A percentile compares a stretch with the other conserved stretches of the same genome.
phyloP scores from a whole-genome alignment of 2,888 invertebrate genomes.

The Pyrrhosoma nymphula region DNA sequence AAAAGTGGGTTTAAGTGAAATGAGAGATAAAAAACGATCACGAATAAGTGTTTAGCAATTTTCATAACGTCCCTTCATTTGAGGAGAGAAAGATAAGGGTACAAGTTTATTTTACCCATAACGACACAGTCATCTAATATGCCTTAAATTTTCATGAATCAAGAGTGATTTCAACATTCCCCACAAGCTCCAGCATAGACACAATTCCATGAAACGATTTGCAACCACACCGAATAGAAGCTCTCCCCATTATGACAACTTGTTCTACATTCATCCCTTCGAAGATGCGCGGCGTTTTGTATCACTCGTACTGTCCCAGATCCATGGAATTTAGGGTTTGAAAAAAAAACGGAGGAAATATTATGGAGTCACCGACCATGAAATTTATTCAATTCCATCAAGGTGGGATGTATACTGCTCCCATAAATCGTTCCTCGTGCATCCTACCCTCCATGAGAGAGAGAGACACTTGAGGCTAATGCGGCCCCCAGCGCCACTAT shows the following conservation, averaged over 20 bases:
- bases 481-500: background rate
- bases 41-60: too few relatives aligned
- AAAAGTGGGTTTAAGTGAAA: too few relatives aligned
- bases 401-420: background rate
- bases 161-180: too few relatives aligned
- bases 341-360: background rate
- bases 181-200: too few relatives aligned
- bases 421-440: background rate
- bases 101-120: too few relatives aligned
- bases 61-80: too few relatives aligned
- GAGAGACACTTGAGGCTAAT: slow-evolving; percentile 17
- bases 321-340: background rate
- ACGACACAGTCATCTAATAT: too few relatives aligned
- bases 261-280: background rate
- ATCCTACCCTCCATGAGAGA: background rate
- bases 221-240: too few relatives aligned
- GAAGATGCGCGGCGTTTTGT: background rate
- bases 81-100: too few relatives aligned
- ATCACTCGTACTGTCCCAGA: background rate
- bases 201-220: too few relatives aligned
- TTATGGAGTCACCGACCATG: background rate
- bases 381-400: slow-evolving; percentile 28
- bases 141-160: too few relatives aligned
- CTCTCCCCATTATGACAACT: background rate
- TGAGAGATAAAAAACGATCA: too few relatives aligned